Evolutionary conservation across 2,797 vertebrate species (phyloP).

Genomic region (Sebastes vulpes): DNA sequence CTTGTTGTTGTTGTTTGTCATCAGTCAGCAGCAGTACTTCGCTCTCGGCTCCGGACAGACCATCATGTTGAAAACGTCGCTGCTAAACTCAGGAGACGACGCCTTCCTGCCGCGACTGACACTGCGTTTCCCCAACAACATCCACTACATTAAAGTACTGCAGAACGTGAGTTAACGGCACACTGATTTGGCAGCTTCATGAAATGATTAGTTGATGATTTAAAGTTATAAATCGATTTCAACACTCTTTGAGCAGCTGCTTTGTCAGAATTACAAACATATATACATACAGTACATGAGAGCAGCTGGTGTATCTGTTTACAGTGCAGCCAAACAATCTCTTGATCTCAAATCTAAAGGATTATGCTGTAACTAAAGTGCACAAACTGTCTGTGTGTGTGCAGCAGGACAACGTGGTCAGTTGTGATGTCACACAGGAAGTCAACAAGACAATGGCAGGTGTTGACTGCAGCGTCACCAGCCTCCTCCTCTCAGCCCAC

Average conservation of each 20-base stretch:
- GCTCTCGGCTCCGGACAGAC: conserved; percentile 89
- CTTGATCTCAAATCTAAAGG: neutral
- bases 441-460: conserved; percentile 76
- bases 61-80: conserved; percentile 86
- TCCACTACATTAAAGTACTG: conserved; percentile 91
- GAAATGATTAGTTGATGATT: neutral
- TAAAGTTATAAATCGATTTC: neutral
- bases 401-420: conserved; percentile 90
- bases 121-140: conserved; percentile 87
- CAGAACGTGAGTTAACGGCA: conserved; percentile 58
- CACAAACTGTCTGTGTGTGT: conserved; percentile 1
- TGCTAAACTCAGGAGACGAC: conserved; percentile 92
- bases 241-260: too few relatives aligned
- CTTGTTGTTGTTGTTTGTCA: neutral
- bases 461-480: conserved; percentile 89
- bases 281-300: too few relatives aligned
- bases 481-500: conserved; percentile 88
- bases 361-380: neutral
- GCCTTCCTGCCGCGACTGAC: conserved; percentile 90
- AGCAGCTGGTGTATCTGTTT: neutral
- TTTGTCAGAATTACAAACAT: too few relatives aligned
- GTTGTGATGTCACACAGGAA: conserved; percentile 88
- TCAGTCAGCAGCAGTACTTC: conserved; percentile 82
- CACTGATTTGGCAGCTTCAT: fast-evolving
- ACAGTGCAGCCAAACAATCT: neutral